Percentiles rank a stretch among this genome's conserved stretches.
Conservation (phyloP, 2,888 invertebrate species). For the Andrena haemorrhoa region DNA sequence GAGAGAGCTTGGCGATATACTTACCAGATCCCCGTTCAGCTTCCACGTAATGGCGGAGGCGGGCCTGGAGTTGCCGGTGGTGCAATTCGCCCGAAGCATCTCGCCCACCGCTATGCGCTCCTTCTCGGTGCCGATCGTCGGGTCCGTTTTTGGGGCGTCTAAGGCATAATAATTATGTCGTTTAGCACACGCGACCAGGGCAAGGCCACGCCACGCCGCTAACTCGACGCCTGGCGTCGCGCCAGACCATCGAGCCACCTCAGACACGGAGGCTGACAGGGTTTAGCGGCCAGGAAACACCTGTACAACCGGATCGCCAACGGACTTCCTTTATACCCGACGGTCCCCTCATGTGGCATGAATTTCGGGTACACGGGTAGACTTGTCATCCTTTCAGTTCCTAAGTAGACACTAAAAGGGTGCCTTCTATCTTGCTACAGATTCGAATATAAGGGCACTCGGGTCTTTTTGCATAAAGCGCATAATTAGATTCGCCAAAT, state of each 20-base stretch:
- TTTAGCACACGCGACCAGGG: conserved; percentile 70
- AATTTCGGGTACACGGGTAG: neutral
- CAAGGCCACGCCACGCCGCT: conserved; percentile 61
- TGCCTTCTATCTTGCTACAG: too few relatives aligned
- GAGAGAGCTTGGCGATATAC: conserved; percentile 67
- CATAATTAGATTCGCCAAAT: too few relatives aligned
- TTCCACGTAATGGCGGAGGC: conserved; percentile 83
- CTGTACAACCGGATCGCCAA: conserved; percentile 6
- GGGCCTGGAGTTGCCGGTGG: conserved; percentile 81
- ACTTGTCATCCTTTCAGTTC: neutral
- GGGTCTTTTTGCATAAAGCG: too few relatives aligned
- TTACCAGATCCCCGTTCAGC: conserved; percentile 81
- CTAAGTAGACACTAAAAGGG: neutral
- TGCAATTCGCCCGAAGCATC: conserved; percentile 82
- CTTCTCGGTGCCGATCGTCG: conserved; percentile 80
- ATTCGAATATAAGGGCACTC: too few relatives aligned
- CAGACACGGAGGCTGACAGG: conserved; percentile 19
- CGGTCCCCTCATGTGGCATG: neutral
- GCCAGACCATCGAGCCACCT: conserved; percentile 64
- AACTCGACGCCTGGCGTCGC: conserved; percentile 72
- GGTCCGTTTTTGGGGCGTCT: conserved; percentile 83
- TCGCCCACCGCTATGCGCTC: conserved; percentile 80
- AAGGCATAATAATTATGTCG: conserved; percentile 75
- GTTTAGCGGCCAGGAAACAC: conserved; percentile 13
- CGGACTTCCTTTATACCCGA: neutral